Base-by-base conservation (phyloP, 2,113 vertebrate genomes). In the Clarias batrachus region DNA sequence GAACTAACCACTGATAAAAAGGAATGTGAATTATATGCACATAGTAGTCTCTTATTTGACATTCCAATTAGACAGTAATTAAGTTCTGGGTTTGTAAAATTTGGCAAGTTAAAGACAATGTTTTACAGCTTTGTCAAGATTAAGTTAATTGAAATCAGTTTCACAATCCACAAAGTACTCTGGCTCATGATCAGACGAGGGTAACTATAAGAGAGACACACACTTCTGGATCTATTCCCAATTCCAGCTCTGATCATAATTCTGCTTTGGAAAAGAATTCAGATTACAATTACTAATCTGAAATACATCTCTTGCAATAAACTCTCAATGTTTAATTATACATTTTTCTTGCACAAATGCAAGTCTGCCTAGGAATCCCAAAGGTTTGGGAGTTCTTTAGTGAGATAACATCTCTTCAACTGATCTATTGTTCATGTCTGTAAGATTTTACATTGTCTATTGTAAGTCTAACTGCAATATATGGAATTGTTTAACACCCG, bases 1-100 rank as follows among this genome's bases (percentile, higher is more conserved):
- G 68, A 76, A 76, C 19, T 52, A 76, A 87, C 85, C 65, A 85
- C 21, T 85, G 52, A 83, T 74, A 33, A 76, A 76, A 65, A 60
- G 33, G 62, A 54, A 87, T 88, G 77, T 54, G 33, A 81, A 76
- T 41, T 81, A 13, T 86, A 89, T 79, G 33, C 76, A 84, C 74
- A 86, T 62, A 33, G 30, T 60, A 19, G 17, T 79, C 41, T 84
- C 19, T 33, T 54, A 54, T 71, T n/a, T 77, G 48, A 66, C 74
- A 71, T 79, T 83, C 74, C 81, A 66, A 1, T 27, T 30, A 27
- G 41, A 21, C 19, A 33, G 52, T 86, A 81, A 78, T 48, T 10
- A 80, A 27, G 8, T 66, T 81, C 21, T 56, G 48, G 33, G 33
- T 74, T 41, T 81, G 66, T 81, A 52, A 68, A 71, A 82, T 71